Conservation (phyloP, 1,140 invertebrate genomes). For the Panagrolaimus sp. region DNA sequence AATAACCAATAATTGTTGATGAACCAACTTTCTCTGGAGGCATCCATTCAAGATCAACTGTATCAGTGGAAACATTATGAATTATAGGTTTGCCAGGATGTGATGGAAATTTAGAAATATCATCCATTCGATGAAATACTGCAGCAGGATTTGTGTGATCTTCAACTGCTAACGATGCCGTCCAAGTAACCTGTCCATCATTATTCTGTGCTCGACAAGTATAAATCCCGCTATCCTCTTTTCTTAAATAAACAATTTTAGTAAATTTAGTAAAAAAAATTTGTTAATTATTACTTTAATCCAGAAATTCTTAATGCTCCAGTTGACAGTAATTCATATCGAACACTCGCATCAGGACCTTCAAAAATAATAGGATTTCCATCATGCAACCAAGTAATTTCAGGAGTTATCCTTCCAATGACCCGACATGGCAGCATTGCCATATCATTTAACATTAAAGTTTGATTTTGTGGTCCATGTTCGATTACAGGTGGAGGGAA, state of each 20-base stretch:
- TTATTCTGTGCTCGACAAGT: conserved; percentile 72
- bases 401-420: conserved; percentile 67
- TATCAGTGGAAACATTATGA: conserved; percentile 72
- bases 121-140: conserved; percentile 70
- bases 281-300: conserved; percentile 28
- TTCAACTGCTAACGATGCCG: conserved; percentile 69
- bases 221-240: conserved; percentile 60
- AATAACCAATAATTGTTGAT: conserved; percentile 73
- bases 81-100: conserved; percentile 72
- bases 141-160: conserved; percentile 72
- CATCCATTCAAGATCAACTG: conserved; percentile 75
- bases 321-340: conserved; percentile 37
- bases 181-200: conserved; percentile 77
- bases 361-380: conserved; percentile 63
- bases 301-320: conserved; percentile 41
- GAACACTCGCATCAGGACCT: conserved; percentile 12
- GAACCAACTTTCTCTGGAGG: conserved; percentile 67
- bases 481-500: conserved; percentile 78
- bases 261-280: conserved; percentile 16
- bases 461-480: conserved; percentile 83
- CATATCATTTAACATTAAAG: conserved; percentile 72
- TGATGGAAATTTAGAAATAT: conserved; percentile 72
- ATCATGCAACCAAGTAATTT: conserved; percentile 76
- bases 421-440: conserved; percentile 76
- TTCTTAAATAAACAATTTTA: conserved; percentile 29